Conservation (phyloP, 2,113 vertebrate species). For the Microcebus tavaratra region DNA sequence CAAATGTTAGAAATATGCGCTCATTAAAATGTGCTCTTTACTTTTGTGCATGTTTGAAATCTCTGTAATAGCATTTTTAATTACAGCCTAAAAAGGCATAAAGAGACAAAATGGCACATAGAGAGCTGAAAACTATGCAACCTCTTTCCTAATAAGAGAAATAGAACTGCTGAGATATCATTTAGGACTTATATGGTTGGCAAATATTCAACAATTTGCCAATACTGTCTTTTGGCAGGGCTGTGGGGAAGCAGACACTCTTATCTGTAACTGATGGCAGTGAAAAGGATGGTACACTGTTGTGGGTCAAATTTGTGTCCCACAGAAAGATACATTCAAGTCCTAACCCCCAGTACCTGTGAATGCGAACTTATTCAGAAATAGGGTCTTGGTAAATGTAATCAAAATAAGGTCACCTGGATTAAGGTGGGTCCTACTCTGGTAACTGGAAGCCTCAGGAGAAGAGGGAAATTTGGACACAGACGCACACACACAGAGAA, state of each 20-base stretch:
- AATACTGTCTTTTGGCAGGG: neutral
- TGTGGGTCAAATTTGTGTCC: neutral
- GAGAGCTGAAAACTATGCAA: neutral
- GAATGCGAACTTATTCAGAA: neutral
- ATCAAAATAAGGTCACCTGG: neutral
- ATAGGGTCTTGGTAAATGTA: neutral
- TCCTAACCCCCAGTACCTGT: neutral
- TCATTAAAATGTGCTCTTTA: constrained; percentile 3
- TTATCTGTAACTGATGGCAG: neutral
- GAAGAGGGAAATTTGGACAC: neutral
- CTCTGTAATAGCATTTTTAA: neutral
- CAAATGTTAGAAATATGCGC: neutral
- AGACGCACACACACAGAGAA: neutral
- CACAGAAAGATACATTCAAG: neutral
- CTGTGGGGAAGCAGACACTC: neutral
- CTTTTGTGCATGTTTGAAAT: neutral
- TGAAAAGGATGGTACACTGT: neutral
- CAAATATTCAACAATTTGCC: neutral
- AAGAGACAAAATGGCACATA: neutral
- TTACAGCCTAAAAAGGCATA: neutral
- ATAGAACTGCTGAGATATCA: neutral
- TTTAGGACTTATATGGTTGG: neutral
- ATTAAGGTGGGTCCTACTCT: neutral
- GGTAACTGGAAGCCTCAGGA: neutral
- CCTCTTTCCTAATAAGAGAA: neutral